phyloP scores from a whole-genome alignment of 2,888 invertebrate species.

The Dryobota labecula region DNA sequence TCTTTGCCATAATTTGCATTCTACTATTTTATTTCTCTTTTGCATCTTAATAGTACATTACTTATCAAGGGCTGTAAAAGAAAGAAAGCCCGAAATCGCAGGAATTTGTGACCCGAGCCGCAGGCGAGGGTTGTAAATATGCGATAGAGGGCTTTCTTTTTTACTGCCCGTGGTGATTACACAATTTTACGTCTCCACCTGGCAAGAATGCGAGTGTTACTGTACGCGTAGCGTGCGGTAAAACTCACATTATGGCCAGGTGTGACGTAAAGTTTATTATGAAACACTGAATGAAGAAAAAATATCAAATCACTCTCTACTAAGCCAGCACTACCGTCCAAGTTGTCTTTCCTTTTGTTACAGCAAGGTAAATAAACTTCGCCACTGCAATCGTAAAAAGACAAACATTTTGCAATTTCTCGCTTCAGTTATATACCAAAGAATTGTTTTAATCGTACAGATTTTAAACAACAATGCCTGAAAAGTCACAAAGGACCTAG shows the following conservation, averaged over 20 bases:
- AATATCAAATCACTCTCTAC: background rate
- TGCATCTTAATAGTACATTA: too few relatives aligned
- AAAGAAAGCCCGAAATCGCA: too few relatives aligned
- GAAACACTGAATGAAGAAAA: background rate
- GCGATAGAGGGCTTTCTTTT: too few relatives aligned
- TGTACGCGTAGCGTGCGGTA: too few relatives aligned
- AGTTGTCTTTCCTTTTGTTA: constrained; percentile 11
- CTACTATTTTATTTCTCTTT: background rate
- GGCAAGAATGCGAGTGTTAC: too few relatives aligned
- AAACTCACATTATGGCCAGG: too few relatives aligned
- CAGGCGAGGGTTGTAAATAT: too few relatives aligned
- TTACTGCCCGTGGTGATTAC: too few relatives aligned
- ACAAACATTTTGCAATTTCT: background rate
- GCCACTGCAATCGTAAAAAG: background rate
- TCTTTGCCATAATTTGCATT: background rate
- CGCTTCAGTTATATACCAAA: constrained; percentile 3
- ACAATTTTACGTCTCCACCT: too few relatives aligned
- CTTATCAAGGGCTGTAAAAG: too few relatives aligned
- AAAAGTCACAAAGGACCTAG: constrained; percentile 39
- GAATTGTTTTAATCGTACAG: constrained; percentile 23
- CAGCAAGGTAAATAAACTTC: constrained; percentile 8
- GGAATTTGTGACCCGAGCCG: too few relatives aligned
- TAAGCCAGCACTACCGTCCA: background rate
- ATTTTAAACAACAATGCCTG: constrained; percentile 30
- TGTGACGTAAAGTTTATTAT: background rate